Evolutionary conservation across 35 echinoderm and acorn worm genomes (phyloP).

Genomic region (Acanthaster planci): DNA sequence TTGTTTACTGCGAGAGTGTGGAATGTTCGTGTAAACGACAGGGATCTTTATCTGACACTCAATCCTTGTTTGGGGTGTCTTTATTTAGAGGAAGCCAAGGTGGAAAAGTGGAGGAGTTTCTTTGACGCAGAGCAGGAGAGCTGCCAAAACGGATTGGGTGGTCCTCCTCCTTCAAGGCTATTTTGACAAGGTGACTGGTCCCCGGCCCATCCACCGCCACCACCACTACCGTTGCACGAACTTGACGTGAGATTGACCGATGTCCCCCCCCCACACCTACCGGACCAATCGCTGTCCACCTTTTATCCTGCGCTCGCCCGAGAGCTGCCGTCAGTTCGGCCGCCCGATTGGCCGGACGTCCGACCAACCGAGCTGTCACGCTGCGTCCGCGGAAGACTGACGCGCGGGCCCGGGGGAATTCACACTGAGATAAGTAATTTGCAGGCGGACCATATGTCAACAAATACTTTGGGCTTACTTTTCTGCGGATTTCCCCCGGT

Average conservation of each 20-base stretch:
- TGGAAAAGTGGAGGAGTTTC: neutral
- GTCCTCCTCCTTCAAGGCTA: slow-evolving; percentile 12
- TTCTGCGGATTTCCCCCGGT: slow-evolving; percentile 31
- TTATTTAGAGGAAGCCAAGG: slow-evolving; percentile 4
- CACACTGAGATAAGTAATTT: slow-evolving; percentile 83
- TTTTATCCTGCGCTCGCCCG: neutral
- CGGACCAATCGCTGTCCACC: neutral
- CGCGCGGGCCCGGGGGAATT: slow-evolving; percentile 13
- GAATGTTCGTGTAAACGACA: slow-evolving; percentile 28
- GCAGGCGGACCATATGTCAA: slow-evolving; percentile 83
- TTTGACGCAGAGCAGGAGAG: slow-evolving; percentile 17
- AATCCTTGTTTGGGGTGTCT: slow-evolving; percentile 28
- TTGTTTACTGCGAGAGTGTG: neutral
- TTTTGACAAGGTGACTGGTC: slow-evolving; percentile 30
- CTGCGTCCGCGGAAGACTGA: slow-evolving; percentile 5
- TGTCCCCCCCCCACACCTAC: neutral
- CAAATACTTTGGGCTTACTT: slow-evolving; percentile 62
- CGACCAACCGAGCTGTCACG: slow-evolving; percentile 16
- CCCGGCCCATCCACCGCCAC: slow-evolving; percentile 11
- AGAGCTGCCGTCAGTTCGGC: neutral
- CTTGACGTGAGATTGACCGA: slow-evolving; percentile 24
- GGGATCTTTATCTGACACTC: slow-evolving; percentile 13
- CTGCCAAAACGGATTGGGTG: slow-evolving; percentile 30
- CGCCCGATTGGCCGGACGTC: slow-evolving; percentile 4
- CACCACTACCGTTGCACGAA: neutral